Conservation (phyloP, 2,888 invertebrate species). For the Tricholauxania praeusta region DNA sequence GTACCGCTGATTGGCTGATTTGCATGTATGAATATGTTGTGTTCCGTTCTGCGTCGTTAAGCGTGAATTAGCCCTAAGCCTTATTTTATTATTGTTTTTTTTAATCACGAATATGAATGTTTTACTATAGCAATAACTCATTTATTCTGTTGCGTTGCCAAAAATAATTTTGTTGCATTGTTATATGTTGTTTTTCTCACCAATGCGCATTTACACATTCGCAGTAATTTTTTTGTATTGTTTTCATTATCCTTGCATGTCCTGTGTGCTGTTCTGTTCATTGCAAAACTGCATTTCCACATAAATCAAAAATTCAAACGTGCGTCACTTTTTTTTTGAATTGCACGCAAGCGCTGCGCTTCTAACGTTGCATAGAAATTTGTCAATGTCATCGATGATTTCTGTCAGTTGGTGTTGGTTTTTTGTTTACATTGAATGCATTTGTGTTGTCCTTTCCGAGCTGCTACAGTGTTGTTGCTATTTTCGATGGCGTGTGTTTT, state of each 20-base stretch:
- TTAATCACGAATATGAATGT: no score
- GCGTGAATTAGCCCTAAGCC: no score
- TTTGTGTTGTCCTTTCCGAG: slow-evolving; percentile 12
- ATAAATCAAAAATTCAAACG: slow-evolving; percentile 27
- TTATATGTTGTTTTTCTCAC: no score
- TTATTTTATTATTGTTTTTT: no score
- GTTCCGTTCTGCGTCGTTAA: no score
- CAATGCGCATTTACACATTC: no score
- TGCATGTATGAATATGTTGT: no score
- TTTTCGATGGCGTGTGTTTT: slow-evolving; percentile 4
- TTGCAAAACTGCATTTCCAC: slow-evolving; percentile 27
- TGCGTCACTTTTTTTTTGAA: not conserved
- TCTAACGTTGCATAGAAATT: slow-evolving; percentile 39
- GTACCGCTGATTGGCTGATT: no score
- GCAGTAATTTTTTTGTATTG: no score
- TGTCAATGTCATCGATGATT: slow-evolving; percentile 51
- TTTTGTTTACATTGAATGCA: slow-evolving; percentile 13
- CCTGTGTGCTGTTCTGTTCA: not conserved
- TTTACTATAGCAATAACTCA: no score
- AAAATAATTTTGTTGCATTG: no score
- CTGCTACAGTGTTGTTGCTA: not conserved
- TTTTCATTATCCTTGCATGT: slow-evolving; percentile 29
- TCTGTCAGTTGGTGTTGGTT: slow-evolving; percentile 42
- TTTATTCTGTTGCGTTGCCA: no score
- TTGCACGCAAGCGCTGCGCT: not conserved